Conservation (phyloP, 2,888 invertebrate species). For the Phalera bucephala region DNA sequence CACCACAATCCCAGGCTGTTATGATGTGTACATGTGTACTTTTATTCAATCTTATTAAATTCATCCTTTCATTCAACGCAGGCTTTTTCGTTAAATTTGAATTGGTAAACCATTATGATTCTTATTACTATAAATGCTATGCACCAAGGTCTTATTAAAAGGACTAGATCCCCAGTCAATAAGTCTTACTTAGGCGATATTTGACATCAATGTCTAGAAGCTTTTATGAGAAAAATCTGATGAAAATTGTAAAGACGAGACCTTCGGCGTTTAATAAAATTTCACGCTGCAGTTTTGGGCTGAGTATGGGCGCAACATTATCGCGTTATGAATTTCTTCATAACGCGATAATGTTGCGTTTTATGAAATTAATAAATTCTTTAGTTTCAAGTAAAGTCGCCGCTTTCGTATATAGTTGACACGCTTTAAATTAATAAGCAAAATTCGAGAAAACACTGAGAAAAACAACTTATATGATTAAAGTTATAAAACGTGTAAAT, state of each 20-base stretch:
- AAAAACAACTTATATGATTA: no score
- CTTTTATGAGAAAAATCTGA: slow-evolving; percentile 19
- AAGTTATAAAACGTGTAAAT: no score
- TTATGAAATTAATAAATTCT: slow-evolving; percentile 18
- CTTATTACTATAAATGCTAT: background rate
- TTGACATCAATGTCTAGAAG: slow-evolving; percentile 7
- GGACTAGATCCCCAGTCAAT: slow-evolving; percentile 5
- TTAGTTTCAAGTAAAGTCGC: background rate
- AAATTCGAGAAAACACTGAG: no score
- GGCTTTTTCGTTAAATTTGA: no score
- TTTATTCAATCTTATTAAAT: no score
- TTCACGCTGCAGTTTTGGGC: slow-evolving; percentile 16
- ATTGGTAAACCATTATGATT: slow-evolving; percentile 11
- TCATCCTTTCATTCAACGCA: no score
- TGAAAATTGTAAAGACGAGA: slow-evolving; percentile 12
- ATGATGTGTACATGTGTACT: no score
- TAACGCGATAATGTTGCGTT: slow-evolving; percentile 15
- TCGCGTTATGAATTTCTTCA: slow-evolving; percentile 17
- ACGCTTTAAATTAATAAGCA: background rate
- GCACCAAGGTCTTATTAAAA: slow-evolving; percentile 4
- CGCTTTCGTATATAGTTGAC: background rate
- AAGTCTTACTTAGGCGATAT: slow-evolving; percentile 7
- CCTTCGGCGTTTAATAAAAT: slow-evolving; percentile 24
- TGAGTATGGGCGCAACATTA: no score
- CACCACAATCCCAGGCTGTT: no score